Percentiles rank a stretch among this genome's conserved stretches.
Evolutionary conservation across 2,113 vertebrate genomes (phyloP).

Genomic region (Sturnira hondurensis): DNA sequence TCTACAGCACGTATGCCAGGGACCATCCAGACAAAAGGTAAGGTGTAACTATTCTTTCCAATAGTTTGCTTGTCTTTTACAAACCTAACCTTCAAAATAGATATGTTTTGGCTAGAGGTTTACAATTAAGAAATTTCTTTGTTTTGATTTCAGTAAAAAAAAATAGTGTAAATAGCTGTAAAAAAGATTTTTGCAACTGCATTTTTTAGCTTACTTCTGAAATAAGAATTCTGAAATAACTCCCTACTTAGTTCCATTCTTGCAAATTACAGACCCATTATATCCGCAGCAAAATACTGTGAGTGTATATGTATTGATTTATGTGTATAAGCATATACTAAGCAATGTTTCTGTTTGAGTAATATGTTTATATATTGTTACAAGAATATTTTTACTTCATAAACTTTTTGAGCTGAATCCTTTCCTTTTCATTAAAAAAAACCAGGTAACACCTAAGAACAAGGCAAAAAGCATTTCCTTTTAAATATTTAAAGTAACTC

Average conservation of each 20-base stretch:
- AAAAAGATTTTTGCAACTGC: neutral
- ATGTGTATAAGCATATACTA: neutral
- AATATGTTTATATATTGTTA: conserved; percentile 23
- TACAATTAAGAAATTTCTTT: conserved; percentile 24
- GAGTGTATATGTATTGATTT: neutral
- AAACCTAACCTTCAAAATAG: conserved; percentile 15
- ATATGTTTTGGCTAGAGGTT: neutral
- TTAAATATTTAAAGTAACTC: conserved; percentile 49
- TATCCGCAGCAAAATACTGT: neutral
- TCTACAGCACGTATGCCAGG: neutral
- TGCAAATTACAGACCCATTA: neutral
- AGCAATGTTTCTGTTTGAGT: conserved; percentile 4
- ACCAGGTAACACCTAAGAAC: conserved; percentile 28
- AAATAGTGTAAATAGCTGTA: neutral
- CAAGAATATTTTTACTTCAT: conserved; percentile 23
- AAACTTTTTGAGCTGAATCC: conserved; percentile 50
- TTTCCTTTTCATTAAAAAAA: conserved; percentile 51
- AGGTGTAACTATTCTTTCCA: neutral
- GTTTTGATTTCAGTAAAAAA: conserved; percentile 13
- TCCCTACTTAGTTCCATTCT: neutral
- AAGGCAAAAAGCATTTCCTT: conserved; percentile 38
- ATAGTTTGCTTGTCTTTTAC: neutral
- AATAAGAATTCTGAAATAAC: conserved; percentile 17
- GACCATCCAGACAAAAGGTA: conserved; percentile 53
- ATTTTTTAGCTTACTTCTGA: conserved; percentile 9